Base-by-base conservation (phyloP, 2,797 vertebrate species). In the Pseudochirops cupreus region DNA sequence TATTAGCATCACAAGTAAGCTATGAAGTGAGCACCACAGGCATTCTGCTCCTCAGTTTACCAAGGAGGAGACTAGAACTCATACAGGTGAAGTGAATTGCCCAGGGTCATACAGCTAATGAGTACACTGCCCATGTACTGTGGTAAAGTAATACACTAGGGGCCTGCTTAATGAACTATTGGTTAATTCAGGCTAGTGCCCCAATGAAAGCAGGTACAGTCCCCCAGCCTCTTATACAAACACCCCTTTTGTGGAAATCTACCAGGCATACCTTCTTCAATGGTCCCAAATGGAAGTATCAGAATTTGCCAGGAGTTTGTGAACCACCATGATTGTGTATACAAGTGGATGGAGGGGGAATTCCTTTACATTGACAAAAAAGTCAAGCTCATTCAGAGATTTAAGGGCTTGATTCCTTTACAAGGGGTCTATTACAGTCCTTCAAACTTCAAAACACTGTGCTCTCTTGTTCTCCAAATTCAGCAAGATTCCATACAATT, bases 371-470 rank as follows among this genome's bases (percentile, higher is more conserved):
- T 29, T 10, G 52, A 82, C 29, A 33, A 92, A 58, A 94, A 91
- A 90, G 50, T n/a, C 4, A 59, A 26, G 74, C 31, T 57, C 18
- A 14, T 56, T 57, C 90, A 57, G 12, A 93, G 55, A 90, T 90
- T 92, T 67, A 16, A 21, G 62, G 91, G 91, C 87, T 95, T 59
- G 93, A 57, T 24, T 90, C 56, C 56, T 90, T 24, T 74, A 50
- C 29, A 90, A 82, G 0, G 29, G 5, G 90, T 54, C 57, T 93
- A 50, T 54, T 62, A 93, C 3, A n/a, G 91, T 5, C 18, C 67
- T 94, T 28, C 53, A 33, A 95, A 93, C n/a, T 52, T n/a, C 91
- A 93, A 62, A 52, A 56, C 55, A 87, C 62, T 2, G 14, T 16
- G 62, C 92, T 92, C 2, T 18, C n/a, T 24, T 82, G 2, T 82